Base-by-base conservation (phyloP, 2,797 vertebrate species). In the Poecilia picta region DNA sequence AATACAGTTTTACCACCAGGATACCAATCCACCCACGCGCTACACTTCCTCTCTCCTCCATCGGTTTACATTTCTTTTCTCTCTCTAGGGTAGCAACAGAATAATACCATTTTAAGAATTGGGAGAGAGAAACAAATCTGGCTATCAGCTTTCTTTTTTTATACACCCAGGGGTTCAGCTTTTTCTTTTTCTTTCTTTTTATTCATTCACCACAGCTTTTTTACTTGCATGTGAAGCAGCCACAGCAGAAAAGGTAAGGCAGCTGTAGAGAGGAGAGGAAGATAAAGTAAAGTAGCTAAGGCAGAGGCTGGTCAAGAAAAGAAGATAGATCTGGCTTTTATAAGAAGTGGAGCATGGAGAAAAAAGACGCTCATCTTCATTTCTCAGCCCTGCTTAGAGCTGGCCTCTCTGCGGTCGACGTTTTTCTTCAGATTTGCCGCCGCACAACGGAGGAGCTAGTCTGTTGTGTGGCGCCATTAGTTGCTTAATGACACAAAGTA, bases 391-490 rank as follows among this genome's bases (percentile, higher is more conserved):
- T 3, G 77, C 77, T 80, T 16, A 1, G 77, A 39, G 66, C 77
- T 15, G 36, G 80, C 83, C 31, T 72, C 59, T 78, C 76, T 64
- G 74, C 12, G 28, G 12, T 45, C 68, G 2, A 15, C 10, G 11
- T 73, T 16, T 79, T 72, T 74, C 72, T 87, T 68, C 57, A 47
- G 66, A 57, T 74, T 78, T 59, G 33, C 46, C 2, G 46, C 75
- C 5, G 39, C 47, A 45, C 41, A 31, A 45, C 66, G 75, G 20
- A 72, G 39, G 18, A 66, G 36, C 8, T n/a, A 72, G 47, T 47
- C 45, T 71, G 47, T 68, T 51, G 77, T 43, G 33, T 46, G 28
- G 41, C 94, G 41, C 97, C 97, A 96, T 92, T 72, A 45, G 25
- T 46, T 45, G 68, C 41, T 18, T 46, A 45, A 72, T 46, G 43